Evolutionary conservation across 1,140 invertebrate species (phyloP).

Genomic region (Zophobas atratus): DNA sequence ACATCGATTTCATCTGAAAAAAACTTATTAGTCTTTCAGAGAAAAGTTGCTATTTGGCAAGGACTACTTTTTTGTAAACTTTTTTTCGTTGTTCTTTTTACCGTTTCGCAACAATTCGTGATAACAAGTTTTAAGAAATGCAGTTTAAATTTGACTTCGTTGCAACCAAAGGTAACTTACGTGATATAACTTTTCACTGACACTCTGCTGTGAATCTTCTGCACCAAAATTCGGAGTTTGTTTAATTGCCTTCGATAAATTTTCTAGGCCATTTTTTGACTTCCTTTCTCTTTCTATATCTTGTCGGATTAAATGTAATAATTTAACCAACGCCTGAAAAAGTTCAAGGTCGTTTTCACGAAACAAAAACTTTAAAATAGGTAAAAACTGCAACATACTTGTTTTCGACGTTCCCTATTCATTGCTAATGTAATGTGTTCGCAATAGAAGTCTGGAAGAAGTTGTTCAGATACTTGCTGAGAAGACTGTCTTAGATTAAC

Average conservation of each 20-base stretch:
- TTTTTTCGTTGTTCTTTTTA: not conserved
- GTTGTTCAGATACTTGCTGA: slow-evolving; percentile 78
- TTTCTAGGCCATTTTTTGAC: slow-evolving; percentile 89
- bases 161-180: slow-evolving; percentile 71
- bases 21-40: not conserved
- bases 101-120: slow-evolving; percentile 1
- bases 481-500: slow-evolving; percentile 74
- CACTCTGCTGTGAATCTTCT: slow-evolving; percentile 93
- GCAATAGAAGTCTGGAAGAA: slow-evolving; percentile 94
- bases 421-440: slow-evolving; percentile 94
- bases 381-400: slow-evolving; percentile 69
- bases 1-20: slow-evolving; percentile 89
- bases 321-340: slow-evolving; percentile 81
- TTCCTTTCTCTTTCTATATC: slow-evolving; percentile 90
- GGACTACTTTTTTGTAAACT: not conserved
- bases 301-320: slow-evolving; percentile 86
- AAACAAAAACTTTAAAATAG: slow-evolving; percentile 41
- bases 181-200: slow-evolving; percentile 92
- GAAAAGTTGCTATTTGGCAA: not conserved
- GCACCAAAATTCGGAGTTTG: slow-evolving; percentile 91
- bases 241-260: slow-evolving; percentile 91
- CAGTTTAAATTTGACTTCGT: slow-evolving; percentile 13
- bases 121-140: slow-evolving; percentile 30
- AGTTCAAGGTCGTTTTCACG: not conserved
- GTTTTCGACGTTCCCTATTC: slow-evolving; percentile 91